These are phyloP conservation scores for Harpalus rufipes DNA, from an alignment of 2,888 invertebrate species.

Conservation along the genomic window DNA sequence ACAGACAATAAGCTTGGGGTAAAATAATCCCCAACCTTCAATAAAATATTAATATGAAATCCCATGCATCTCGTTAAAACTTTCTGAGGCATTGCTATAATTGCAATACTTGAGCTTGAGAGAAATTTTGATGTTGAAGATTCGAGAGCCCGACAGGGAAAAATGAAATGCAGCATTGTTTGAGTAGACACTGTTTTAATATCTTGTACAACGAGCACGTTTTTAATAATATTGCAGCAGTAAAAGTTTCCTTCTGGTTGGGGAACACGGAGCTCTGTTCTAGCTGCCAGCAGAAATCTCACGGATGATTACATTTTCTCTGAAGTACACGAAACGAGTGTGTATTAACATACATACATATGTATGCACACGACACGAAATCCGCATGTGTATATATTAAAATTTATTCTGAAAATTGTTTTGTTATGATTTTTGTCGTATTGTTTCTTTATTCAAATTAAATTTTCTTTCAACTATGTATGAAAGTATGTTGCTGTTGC, in stretches of 20 bases:
- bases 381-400: not conserved
- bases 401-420: not conserved
- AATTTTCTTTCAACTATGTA: not conserved
- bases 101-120: not conserved
- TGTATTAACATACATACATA: slow-evolving; percentile 2
- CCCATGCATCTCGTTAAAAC: not conserved
- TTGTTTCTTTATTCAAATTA: not conserved
- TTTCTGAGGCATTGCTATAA: not conserved
- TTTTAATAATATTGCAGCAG: not conserved
- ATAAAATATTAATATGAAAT: too few relatives aligned
- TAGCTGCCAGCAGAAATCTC: not conserved
- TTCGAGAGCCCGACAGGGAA: not conserved
- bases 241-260: not conserved
- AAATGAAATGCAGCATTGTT: not conserved
- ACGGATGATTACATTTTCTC: not conserved
- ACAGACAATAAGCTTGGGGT: too few relatives aligned
- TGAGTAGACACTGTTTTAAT: not conserved
- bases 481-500: too few relatives aligned
- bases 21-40: too few relatives aligned
- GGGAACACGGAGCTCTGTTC: not conserved
- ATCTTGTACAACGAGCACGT: not conserved
- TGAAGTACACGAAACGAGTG: not conserved
- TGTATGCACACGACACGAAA: not conserved
- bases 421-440: not conserved
- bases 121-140: not conserved